phyloP scores from a whole-genome alignment of 2,797 vertebrate genomes.

The Leptodactylus fallax region DNA sequence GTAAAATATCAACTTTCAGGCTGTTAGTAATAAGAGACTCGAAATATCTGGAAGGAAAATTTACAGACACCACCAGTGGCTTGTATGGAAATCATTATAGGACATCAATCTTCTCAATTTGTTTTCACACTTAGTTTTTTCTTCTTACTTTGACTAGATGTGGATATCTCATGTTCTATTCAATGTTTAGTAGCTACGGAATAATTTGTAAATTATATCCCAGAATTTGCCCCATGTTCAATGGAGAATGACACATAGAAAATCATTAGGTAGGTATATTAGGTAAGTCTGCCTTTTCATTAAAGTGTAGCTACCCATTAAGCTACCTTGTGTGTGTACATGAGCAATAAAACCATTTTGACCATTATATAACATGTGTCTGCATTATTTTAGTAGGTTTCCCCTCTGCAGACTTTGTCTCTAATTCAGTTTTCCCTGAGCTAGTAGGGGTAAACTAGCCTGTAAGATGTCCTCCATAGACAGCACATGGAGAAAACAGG shows the following conservation, averaged over 20 bases:
- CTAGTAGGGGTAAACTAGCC: too few species aligned
- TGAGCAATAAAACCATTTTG: too few species aligned
- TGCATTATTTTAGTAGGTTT: too few species aligned
- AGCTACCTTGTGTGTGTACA: background rate
- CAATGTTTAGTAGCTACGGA: background rate
- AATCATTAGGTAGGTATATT: too few species aligned
- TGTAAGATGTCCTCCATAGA: too few species aligned
- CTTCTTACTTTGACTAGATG: background rate
- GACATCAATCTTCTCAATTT: background rate
- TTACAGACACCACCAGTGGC: background rate
- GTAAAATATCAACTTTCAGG: conserved; percentile 4
- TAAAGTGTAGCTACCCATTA: too few species aligned
- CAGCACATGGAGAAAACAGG: too few species aligned
- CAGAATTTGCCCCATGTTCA: background rate
- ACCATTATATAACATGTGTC: too few species aligned
- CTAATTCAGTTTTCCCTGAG: too few species aligned
- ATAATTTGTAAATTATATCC: background rate
- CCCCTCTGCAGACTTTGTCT: too few species aligned
- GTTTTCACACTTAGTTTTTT: background rate
- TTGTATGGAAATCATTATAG: conserved; percentile 16
- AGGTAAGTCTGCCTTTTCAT: too few species aligned
- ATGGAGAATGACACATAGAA: too few species aligned
- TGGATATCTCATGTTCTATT: background rate
- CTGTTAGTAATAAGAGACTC: conserved; percentile 12
- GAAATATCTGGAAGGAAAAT: background rate